Conservation (phyloP, 2,888 invertebrate species). For the Epirrhoe alternata region DNA sequence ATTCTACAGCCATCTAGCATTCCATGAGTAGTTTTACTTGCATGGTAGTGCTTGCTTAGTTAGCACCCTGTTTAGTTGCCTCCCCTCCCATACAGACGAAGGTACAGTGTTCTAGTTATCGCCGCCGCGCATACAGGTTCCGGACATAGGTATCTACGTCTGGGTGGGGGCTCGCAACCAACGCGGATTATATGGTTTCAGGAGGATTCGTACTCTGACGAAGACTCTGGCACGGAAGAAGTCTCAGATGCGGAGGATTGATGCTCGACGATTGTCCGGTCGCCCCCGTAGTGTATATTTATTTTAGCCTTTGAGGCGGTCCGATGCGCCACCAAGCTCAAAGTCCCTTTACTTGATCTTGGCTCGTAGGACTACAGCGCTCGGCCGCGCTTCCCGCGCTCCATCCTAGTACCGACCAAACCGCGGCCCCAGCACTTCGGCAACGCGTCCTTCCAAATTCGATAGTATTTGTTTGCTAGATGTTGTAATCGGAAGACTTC, state of each 20-base stretch:
- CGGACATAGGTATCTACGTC: constrained; percentile 68
- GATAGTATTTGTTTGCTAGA: constrained; percentile 72
- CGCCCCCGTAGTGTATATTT: constrained; percentile 56
- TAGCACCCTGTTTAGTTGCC: constrained; percentile 52
- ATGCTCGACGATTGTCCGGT: constrained; percentile 59
- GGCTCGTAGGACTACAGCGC: constrained; percentile 45
- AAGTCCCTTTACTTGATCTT: constrained; percentile 29
- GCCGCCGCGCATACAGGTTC: constrained; percentile 23
- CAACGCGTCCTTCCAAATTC: constrained; percentile 61
- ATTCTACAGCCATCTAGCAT: constrained; percentile 78
- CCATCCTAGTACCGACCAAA: constrained; percentile 60
- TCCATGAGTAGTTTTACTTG: constrained; percentile 55
- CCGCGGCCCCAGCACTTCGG: constrained; percentile 53
- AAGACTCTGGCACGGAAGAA: constrained; percentile 81
- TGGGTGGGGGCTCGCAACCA: constrained; percentile 67
- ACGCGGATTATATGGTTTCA: constrained; percentile 78
- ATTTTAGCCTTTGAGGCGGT: constrained; percentile 52
- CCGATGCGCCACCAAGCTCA: constrained; percentile 46
- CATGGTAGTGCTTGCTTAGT: constrained; percentile 76
- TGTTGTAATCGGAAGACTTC: constrained; percentile 54
- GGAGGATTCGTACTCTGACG: constrained; percentile 83
- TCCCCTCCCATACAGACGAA: constrained; percentile 63
- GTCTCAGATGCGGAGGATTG: constrained; percentile 80
- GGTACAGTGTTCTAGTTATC: constrained; percentile 60
- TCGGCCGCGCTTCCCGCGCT: constrained; percentile 54